Evolutionary conservation across 2,888 invertebrate species (phyloP).

Genomic region (Andrena minutula): DNA sequence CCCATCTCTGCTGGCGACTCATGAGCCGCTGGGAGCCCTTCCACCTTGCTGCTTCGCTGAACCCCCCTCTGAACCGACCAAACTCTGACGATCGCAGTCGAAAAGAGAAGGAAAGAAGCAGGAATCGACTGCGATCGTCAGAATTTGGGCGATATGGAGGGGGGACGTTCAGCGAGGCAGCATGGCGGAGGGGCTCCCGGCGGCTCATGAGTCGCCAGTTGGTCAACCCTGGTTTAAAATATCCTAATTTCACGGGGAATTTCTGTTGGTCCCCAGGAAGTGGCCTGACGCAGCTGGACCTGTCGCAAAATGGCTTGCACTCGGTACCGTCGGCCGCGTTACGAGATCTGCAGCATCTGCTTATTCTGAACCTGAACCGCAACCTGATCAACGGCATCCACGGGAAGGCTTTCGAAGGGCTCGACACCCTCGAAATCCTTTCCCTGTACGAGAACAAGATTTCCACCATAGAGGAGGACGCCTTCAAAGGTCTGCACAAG

Average conservation of each 20-base stretch:
- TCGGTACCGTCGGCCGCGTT: constrained; percentile 93
- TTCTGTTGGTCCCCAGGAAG: constrained; percentile 87
- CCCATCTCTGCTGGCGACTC: no score
- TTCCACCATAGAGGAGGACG: constrained; percentile 91
- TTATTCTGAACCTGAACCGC: constrained; percentile 95
- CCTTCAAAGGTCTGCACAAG: constrained; percentile 95
- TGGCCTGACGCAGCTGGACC: constrained; percentile 94
- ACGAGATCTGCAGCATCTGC: constrained; percentile 92
- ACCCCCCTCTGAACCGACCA: no score
- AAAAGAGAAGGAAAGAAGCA: no score
- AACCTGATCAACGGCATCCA: constrained; percentile 93
- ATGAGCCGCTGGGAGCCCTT: no score
- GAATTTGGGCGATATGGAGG: no score
- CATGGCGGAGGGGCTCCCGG: no score
- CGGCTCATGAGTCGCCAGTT: no score
- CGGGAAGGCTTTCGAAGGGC: constrained; percentile 93
- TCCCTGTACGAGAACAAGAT: constrained; percentile 95
- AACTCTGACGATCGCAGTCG: no score
- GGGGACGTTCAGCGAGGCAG: no score
- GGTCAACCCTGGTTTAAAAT: no score
- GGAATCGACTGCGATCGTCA: no score
- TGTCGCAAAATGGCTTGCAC: constrained; percentile 93
- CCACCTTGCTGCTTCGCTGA: no score
- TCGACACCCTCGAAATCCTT: constrained; percentile 94
- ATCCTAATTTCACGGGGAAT: background rate